Evolutionary conservation across 2,888 invertebrate species (phyloP).

Genomic region (Glaucopsyche alexis): DNA sequence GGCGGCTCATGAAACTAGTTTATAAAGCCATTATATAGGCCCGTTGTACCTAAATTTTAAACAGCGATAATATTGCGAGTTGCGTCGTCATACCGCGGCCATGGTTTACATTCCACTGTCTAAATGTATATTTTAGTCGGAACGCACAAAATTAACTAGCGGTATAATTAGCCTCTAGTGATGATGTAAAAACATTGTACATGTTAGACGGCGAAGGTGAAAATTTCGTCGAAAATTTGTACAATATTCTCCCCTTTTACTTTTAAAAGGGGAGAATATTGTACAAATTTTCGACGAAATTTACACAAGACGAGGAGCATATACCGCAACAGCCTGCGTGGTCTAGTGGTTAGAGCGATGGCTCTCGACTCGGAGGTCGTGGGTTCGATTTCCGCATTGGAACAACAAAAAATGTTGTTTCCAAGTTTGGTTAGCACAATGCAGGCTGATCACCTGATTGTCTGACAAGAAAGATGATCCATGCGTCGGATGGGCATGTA

Average conservation of each 20-base stretch:
- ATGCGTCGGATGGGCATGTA: no score
- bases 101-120: background rate
- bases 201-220: background rate
- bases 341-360: no score
- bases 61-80: conserved; percentile 1
- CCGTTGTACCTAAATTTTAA: background rate
- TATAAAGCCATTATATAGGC: background rate
- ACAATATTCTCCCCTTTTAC: background rate
- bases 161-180: background rate
- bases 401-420: no score
- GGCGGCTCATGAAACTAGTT: background rate
- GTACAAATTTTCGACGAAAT: background rate
- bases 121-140: conserved; percentile 16
- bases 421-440: no score
- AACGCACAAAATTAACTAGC: background rate
- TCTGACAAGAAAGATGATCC: no score
- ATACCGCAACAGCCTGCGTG: no score
- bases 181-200: conserved; percentile 11
- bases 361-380: no score
- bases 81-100: background rate
- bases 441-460: no score
- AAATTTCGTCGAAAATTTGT: background rate
- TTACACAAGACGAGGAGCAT: background rate
- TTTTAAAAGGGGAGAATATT: background rate
- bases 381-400: no score